Evolutionary conservation across 2,888 invertebrate genomes (phyloP).

Genomic region (Apomyelois bistriatella): DNA sequence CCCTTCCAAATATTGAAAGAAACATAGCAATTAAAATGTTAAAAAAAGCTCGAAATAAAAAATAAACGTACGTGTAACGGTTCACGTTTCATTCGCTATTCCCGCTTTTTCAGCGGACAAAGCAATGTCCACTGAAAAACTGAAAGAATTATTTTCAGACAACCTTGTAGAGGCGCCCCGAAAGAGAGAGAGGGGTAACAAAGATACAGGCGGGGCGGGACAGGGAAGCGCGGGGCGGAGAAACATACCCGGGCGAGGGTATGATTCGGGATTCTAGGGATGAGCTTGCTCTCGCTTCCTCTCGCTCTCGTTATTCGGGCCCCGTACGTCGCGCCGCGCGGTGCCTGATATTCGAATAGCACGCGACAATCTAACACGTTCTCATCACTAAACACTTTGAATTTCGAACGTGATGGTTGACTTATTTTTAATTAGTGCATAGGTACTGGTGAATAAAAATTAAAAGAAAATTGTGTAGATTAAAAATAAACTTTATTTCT

Average conservation of each 20-base stretch:
- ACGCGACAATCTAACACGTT: conserved; percentile 36
- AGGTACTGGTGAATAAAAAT: conserved; percentile 6
- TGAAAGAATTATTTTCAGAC: conserved; percentile 50
- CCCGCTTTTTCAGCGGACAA: not conserved
- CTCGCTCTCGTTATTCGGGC: conserved; percentile 76
- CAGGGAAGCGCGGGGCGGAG: conserved; percentile 46
- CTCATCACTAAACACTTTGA: conserved; percentile 34
- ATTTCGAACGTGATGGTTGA: conserved; percentile 20
- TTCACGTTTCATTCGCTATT: not conserved
- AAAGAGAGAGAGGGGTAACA: conserved; percentile 73
- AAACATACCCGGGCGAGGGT: conserved; percentile 59
- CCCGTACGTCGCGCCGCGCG: conserved; percentile 61
- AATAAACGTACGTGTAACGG: not conserved
- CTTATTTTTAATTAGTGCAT: conserved; percentile 12
- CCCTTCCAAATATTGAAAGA: too few relatives aligned
- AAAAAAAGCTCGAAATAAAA: not conserved
- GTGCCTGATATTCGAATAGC: conserved; percentile 40
- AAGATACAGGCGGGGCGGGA: conserved; percentile 63
- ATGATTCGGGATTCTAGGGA: conserved; percentile 80
- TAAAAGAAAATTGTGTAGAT: too few relatives aligned
- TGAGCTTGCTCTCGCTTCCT: conserved; percentile 78
- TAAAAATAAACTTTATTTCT: not conserved
- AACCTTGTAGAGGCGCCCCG: conserved; percentile 61
- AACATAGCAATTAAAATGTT: not conserved
- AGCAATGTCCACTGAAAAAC: conserved; percentile 37